Evolutionary conservation across 1,140 invertebrate species (phyloP).

Genomic region (Zaprionus taronus): DNA sequence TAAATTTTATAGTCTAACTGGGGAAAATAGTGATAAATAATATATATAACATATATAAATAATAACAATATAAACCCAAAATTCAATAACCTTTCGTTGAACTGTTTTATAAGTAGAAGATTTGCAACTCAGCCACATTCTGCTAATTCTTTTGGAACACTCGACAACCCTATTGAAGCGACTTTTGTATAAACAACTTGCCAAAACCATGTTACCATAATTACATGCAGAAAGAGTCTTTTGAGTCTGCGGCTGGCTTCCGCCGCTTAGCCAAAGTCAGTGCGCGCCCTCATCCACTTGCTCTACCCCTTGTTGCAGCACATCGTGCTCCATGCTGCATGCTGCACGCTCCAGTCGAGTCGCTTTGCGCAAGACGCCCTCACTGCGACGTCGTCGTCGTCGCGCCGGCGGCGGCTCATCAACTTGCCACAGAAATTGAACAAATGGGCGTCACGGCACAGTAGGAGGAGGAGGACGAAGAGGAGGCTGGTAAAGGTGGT

Average conservation of each 20-base stretch:
- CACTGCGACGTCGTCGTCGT: background rate
- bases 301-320: background rate
- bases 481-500: too few relatives aligned
- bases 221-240: conserved; percentile 79
- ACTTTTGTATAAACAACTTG: conserved; percentile 55
- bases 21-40: background rate
- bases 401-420: conserved; percentile 12
- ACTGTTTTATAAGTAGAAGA: too few relatives aligned
- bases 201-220: conserved; percentile 83
- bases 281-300: background rate
- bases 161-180: conserved; percentile 44
- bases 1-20: background rate
- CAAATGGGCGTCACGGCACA: conserved; percentile 66
- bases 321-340: background rate
- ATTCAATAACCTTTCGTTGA: too few relatives aligned
- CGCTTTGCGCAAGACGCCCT: conserved; percentile 1
- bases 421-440: conserved; percentile 60
- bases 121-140: too few relatives aligned
- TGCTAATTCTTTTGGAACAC: background rate
- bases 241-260: conserved; percentile 53
- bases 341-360: conserved; percentile 3
- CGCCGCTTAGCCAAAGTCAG: conserved; percentile 56
- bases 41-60: too few relatives aligned
- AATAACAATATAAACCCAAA: too few relatives aligned
- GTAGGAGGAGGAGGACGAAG: background rate